phyloP scores from a whole-genome alignment of 1,140 invertebrate genomes.

The Pentalonia nigronervosa region DNA sequence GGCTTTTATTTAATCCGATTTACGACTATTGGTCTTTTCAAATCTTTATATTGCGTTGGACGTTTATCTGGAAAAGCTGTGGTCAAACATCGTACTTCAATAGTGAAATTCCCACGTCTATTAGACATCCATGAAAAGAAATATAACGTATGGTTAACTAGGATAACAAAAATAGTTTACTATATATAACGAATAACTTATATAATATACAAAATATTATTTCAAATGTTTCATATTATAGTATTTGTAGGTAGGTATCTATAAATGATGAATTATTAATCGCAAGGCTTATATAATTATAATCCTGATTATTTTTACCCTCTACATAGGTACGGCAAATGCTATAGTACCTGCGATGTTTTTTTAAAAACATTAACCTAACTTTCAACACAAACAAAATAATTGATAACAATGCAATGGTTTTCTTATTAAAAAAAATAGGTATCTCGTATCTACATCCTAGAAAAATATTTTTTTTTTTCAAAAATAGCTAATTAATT shows the following conservation, averaged over 20 bases:
- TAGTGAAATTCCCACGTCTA: constrained; percentile 42
- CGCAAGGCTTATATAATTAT: neutral
- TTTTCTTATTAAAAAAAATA: neutral
- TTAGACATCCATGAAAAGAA: constrained; percentile 3
- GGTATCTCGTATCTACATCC: too few relatives aligned
- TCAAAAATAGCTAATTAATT: too few relatives aligned
- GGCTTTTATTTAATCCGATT: constrained; percentile 56
- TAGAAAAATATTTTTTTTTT: too few relatives aligned
- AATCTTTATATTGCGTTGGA: neutral
- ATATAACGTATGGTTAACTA: constrained; percentile 13
- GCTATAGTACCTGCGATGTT: too few relatives aligned
- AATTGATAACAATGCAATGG: neutral
- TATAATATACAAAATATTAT: neutral
- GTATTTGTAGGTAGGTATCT: neutral
- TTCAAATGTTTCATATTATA: neutral
- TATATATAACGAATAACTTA: neutral
- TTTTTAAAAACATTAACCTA: too few relatives aligned
- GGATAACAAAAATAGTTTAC: neutral
- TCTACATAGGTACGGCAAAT: neutral
- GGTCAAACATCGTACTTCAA: constrained; percentile 45
- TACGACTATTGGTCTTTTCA: constrained; percentile 43
- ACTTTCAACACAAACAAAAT: neutral
- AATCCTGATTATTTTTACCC: neutral
- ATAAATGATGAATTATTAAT: neutral
- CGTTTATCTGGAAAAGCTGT: constrained; percentile 10